Percentiles rank a stretch among this genome's conserved stretches.
phyloP scores from a whole-genome alignment of 2,113 vertebrate species.

The Psettodes erumei region DNA sequence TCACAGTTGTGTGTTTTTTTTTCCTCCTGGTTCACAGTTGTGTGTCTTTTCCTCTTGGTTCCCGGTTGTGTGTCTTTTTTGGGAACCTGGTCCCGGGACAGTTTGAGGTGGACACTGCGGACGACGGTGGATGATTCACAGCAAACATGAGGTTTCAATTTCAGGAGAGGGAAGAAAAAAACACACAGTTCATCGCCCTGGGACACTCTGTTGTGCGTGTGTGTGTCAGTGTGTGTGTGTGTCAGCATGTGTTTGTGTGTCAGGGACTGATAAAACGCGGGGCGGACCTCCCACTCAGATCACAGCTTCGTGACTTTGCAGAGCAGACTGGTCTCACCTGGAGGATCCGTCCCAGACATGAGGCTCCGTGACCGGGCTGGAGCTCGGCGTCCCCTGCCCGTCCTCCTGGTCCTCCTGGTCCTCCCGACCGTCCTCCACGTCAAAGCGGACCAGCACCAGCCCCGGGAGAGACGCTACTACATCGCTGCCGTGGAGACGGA shows the following conservation, averaged over 20 bases:
- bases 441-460: constrained; percentile 22
- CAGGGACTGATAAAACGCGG: constrained; percentile 73
- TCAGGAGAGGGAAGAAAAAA: constrained; percentile 12
- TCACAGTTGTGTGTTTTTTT: background rate
- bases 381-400: constrained; percentile 39
- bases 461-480: constrained; percentile 79
- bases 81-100: background rate
- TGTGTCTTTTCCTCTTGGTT: too few relatives aligned
- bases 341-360: constrained; percentile 69
- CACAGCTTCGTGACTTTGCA: constrained; percentile 45
- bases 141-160: constrained; percentile 48
- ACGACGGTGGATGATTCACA: constrained; percentile 52
- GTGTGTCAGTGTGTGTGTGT: constrained; percentile 38
- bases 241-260: constrained; percentile 48
- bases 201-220: constrained; percentile 65
- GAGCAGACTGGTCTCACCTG: constrained; percentile 41
- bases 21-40: background rate
- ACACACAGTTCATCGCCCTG: constrained; percentile 67
- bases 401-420: constrained; percentile 62
- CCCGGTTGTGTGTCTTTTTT: background rate
- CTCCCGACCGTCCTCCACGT: constrained; percentile 48
- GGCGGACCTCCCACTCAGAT: constrained; percentile 48
- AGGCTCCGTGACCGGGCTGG: constrained; percentile 53
- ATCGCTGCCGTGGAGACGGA: constrained; percentile 82
- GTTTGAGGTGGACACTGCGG: constrained; percentile 29